Base-by-base conservation (phyloP, 2,113 vertebrate species). In the Clinocottus analis region DNA sequence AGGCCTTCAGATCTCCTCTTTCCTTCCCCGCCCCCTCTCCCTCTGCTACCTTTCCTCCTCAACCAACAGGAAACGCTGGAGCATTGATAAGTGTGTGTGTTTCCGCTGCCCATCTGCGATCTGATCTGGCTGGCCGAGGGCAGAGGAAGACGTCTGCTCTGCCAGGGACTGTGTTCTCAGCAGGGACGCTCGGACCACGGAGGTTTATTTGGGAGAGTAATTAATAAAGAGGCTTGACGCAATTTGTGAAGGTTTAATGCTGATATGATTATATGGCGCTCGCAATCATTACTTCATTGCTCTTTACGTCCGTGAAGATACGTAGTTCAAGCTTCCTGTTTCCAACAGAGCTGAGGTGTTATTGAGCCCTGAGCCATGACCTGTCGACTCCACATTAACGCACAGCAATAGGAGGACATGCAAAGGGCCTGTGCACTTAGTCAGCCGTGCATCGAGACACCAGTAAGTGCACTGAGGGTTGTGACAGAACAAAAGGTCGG, bases 21-120 rank as follows among this genome's bases (percentile, higher is more conserved):
- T 58, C 59, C 23, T 58, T 68, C 69, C 60, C 68, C 64, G 3
- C 82, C 77, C 23, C 60, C 75, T 84, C 69, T 86, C 79, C 79
- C 77, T 83, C 84, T 83, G 77, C 75, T 82, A 27, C 72, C 68
- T 72, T 49, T 63, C 64, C 53, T 41, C 47, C 56, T 68, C 51
- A 73, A 85, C 72, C 13, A 88, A 78, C 69, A 66, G 45, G 0
- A 56, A 55, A 65, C 64, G 51, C 80, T 76, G 72, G 64, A 80
- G 74, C 83, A 70, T 72, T 67, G 79, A 73, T 37, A 71, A 71
- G 81, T 64, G 33, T 33, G 33, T 76, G 49, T 9, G 9, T 7
- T 72, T 86, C 63, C 19, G 13, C 71, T 80, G 68, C 31, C 85
- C 82, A 78, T 89, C 84, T 90, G 85, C 85, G 87, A 86, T 80